Base-by-base conservation (phyloP, 2,797 vertebrate species). In the Sebastiscus albofasciatus region DNA sequence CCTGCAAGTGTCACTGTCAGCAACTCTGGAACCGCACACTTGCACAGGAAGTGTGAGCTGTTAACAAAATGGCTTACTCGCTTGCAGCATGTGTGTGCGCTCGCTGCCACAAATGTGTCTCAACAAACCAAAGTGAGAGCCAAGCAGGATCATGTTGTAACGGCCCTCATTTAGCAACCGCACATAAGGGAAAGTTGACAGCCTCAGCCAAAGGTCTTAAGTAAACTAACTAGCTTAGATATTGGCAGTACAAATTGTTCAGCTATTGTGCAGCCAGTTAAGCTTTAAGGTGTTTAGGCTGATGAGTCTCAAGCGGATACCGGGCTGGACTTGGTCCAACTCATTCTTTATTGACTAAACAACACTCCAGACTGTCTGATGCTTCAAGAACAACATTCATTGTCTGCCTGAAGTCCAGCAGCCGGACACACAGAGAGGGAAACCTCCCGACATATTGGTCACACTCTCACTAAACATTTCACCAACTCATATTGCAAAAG, bases 1-100 rank as follows among this genome's bases (percentile, higher is more conserved):
- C 91, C 90, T 91, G 93, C 87, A 85, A 95, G 94, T 94, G 94
- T 94, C 93, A 91, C 92, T 87, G 94, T 95, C 94, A 95, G 95
- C 94, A 95, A 94, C 91, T 95, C 93, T 95, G 89, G 90, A 94
- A 93, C 91, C 89, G 56, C 93, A 92, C 92, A 84, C 89, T 93
- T 85, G 85, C 86, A 92, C 90, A 93, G 91, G 92, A 94, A 94
- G 92, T 89, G 89, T 87, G 89, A 91, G 89, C 90, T 85, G 88
- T 93, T 93, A 90, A 91, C 89, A 90, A 92, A 93, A 93, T 87
- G 87, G 87, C 87, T 94, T 81, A 77, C 79, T 89, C 26, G 81
- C 86, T 87, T 85, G 83, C 77, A 84, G 81, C 79, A 79, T 81
- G 72, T 58, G 71, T 86, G 71, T 86, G 82, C 29, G 73, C 80